These are phyloP conservation scores for Urophycis tenuis DNA, from an alignment of 2,797 vertebrate genomes.

Conservation along the genomic window DNA sequence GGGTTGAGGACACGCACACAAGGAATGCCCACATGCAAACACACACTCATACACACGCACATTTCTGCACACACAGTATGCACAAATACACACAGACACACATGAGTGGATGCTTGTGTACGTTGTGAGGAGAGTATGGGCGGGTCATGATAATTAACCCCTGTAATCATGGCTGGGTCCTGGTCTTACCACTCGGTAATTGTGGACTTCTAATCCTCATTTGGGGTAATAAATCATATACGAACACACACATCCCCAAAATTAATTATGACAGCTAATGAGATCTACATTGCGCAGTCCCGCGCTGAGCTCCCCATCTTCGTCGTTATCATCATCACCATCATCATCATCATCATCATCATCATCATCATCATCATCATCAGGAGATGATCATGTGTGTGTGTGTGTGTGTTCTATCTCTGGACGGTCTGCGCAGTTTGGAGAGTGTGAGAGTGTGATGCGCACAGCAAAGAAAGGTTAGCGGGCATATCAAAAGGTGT, in stretches of 20 bases:
- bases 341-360: conserved; percentile 1
- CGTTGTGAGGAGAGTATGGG: background rate
- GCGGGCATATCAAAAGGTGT: too few species aligned
- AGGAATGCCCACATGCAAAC: background rate
- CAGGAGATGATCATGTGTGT: background rate
- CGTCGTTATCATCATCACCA: background rate
- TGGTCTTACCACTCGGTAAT: conserved; percentile 61
- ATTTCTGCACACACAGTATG: background rate
- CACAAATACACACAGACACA: too few species aligned
- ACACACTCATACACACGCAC: conserved; percentile 21
- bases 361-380: background rate
- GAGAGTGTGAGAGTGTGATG: too few species aligned
- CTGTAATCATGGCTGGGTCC: conserved; percentile 48
- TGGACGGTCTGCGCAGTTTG: too few species aligned
- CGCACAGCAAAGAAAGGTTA: too few species aligned
- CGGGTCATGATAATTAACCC: conserved; percentile 55
- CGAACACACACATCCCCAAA: conserved; percentile 41
- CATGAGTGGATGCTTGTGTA: background rate
- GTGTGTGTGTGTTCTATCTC: too few species aligned
- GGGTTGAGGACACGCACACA: conserved; percentile 8
- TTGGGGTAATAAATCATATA: conserved; percentile 63
- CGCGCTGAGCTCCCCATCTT: background rate
- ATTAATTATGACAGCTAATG: conserved; percentile 45
- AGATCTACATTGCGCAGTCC: conserved; percentile 39
- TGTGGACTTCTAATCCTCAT: conserved; percentile 58